Evolutionary conservation across 2,888 invertebrate genomes (phyloP).

Genomic region (Aradus depressus): DNA sequence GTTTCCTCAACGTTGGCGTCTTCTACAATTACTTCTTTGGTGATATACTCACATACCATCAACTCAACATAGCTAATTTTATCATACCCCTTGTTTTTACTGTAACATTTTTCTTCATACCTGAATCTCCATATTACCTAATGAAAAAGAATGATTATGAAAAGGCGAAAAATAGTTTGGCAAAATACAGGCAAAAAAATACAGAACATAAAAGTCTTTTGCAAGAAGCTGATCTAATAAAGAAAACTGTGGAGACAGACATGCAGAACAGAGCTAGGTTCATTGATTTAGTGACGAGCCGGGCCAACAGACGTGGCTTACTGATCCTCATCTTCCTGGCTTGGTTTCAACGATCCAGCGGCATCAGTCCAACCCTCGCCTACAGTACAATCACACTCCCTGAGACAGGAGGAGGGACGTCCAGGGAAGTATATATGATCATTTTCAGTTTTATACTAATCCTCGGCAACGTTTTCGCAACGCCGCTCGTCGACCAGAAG

Average conservation of each 20-base stretch:
- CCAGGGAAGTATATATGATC: conserved; percentile 25
- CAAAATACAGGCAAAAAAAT: conserved; percentile 22
- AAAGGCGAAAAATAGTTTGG: conserved; percentile 22
- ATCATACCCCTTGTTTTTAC: conserved; percentile 42
- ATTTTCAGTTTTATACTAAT: conserved; percentile 27
- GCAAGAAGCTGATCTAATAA: conserved; percentile 24
- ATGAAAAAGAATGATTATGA: conserved; percentile 41
- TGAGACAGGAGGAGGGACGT: conserved; percentile 35
- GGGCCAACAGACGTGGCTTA: conserved; percentile 27
- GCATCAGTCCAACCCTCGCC: conserved; percentile 50
- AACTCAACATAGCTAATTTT: conserved; percentile 30
- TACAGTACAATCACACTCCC: conserved; percentile 52
- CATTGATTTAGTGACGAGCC: conserved; percentile 26
- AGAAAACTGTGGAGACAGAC: conserved; percentile 25
- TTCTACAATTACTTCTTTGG: conserved; percentile 29
- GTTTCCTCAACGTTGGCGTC: conserved; percentile 30
- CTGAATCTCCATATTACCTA: conserved; percentile 51
- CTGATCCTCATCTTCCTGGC: conserved; percentile 28
- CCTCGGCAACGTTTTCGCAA: conserved; percentile 24
- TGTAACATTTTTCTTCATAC: conserved; percentile 45
- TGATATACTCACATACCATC: conserved; percentile 24
- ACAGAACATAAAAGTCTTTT: conserved; percentile 11
- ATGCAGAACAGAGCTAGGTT: conserved; percentile 25
- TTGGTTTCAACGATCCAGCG: conserved; percentile 45
- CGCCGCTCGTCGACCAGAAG: conserved; percentile 25